These are phyloP conservation scores for Spilarctia lutea DNA, from an alignment of 2,888 invertebrate genomes.

Conservation along the genomic window DNA sequence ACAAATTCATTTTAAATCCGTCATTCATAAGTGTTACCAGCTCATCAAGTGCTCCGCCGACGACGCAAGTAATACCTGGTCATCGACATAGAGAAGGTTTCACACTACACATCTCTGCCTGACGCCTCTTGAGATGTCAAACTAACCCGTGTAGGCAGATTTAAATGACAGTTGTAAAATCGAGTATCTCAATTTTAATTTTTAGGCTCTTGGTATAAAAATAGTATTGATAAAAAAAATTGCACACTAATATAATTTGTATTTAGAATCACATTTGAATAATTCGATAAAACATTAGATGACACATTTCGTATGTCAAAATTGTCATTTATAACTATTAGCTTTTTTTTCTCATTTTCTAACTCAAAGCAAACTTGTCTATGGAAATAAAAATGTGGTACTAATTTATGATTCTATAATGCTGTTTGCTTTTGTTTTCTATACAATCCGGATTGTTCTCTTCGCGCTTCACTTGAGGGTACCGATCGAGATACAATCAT, in stretches of 20 bases:
- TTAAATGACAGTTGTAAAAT: not conserved
- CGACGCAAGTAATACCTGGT: too few species aligned
- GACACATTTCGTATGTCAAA: not conserved
- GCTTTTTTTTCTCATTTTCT: not conserved
- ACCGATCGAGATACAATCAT: slow-evolving; percentile 29
- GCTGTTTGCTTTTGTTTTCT: slow-evolving; percentile 46
- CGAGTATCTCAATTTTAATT: not conserved
- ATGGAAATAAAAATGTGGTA: not conserved
- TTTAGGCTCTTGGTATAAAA: not conserved
- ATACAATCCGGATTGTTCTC: slow-evolving; percentile 40
- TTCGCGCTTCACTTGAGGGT: slow-evolving; percentile 34
- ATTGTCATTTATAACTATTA: not conserved
- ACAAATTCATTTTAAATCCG: too few species aligned
- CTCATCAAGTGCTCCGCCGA: too few species aligned
- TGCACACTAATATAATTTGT: not conserved
- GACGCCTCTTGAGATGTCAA: too few species aligned
- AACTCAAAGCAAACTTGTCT: not conserved
- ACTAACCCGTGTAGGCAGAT: too few species aligned
- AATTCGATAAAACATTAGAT: not conserved
- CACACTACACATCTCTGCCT: too few species aligned
- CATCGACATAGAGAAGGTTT: too few species aligned
- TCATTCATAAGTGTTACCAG: too few species aligned
- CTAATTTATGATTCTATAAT: not conserved
- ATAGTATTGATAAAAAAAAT: too few species aligned
- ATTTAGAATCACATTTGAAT: not conserved